phyloP scores from a whole-genome alignment of 2,113 vertebrate species.

The Otocyon megalotis region DNA sequence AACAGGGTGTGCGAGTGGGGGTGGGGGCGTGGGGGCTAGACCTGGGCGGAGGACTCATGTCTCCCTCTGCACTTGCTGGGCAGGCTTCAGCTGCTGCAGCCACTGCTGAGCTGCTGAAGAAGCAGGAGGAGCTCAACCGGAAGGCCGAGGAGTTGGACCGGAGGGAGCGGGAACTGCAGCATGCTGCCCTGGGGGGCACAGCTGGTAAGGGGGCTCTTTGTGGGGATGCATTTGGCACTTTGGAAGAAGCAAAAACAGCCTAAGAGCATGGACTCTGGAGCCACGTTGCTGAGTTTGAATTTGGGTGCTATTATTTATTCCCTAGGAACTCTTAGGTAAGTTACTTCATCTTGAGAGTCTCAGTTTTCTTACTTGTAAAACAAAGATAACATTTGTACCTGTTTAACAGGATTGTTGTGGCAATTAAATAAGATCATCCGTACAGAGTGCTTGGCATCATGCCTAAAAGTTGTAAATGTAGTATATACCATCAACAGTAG shows the following conservation, averaged over 20 bases:
- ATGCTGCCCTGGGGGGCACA: conserved; percentile 89
- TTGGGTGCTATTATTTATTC: not conserved
- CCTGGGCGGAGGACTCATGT: not conserved
- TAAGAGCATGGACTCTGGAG: not conserved
- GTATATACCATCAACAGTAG: not conserved
- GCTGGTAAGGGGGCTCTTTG: conserved; percentile 85
- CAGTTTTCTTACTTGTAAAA: not conserved
- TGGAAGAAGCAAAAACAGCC: not conserved
- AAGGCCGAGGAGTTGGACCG: conserved; percentile 95
- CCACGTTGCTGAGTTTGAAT: not conserved
- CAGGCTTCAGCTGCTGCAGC: conserved; percentile 88
- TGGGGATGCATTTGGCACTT: not conserved
- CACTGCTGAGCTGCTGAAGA: conserved; percentile 93
- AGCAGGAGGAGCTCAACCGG: conserved; percentile 96
- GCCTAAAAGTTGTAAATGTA: not conserved
- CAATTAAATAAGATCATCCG: not conserved
- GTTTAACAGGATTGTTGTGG: not conserved
- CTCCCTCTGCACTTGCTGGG: not conserved
- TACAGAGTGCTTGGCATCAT: not conserved
- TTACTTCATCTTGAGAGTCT: not conserved
- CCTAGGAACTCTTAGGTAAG: not conserved
- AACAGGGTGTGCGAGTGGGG: fast-evolving
- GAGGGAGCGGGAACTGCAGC: conserved; percentile 92
- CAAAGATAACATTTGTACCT: not conserved
- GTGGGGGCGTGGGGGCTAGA: not conserved